These are phyloP conservation scores for Sebastes kiyomatsui DNA, from an alignment of 2,797 vertebrate species.

Conservation along the genomic window DNA sequence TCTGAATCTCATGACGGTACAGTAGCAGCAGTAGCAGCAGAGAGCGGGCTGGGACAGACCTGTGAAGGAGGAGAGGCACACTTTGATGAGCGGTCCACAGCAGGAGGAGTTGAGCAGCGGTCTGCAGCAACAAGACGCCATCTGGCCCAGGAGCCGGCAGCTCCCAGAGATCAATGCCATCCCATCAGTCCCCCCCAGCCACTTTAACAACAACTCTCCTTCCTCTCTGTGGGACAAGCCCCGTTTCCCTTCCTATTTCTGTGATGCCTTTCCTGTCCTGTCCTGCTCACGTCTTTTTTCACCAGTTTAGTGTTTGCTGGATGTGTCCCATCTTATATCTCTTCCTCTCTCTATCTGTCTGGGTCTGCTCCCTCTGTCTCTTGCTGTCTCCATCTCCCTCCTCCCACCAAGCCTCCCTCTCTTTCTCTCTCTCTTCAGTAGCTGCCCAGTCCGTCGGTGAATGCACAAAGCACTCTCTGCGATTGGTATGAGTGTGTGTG, in stretches of 20 bases:
- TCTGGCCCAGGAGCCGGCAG: slow-evolving; percentile 73
- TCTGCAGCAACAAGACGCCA: slow-evolving; percentile 82
- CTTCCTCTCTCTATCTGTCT: slow-evolving; percentile 50
- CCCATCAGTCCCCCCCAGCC: slow-evolving; percentile 52
- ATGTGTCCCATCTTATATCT: slow-evolving; percentile 41
- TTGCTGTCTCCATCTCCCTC: slow-evolving; percentile 67
- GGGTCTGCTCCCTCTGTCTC: slow-evolving; percentile 58
- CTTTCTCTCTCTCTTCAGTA: slow-evolving; percentile 67
- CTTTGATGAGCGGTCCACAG: slow-evolving; percentile 80
- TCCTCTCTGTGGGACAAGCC: slow-evolving; percentile 59
- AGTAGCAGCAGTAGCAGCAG: slow-evolving; percentile 37
- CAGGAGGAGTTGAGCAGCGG: slow-evolving; percentile 76
- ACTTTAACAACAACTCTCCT: slow-evolving; percentile 64
- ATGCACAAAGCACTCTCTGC: slow-evolving; percentile 81
- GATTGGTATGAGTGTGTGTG: slow-evolving; percentile 74
- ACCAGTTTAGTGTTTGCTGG: slow-evolving; percentile 7
- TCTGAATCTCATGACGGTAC: slow-evolving; percentile 72
- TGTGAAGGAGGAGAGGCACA: slow-evolving; percentile 86
- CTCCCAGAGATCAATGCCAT: slow-evolving; percentile 76
- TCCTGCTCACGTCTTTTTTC: slow-evolving; percentile 25
- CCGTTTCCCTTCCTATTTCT: slow-evolving; percentile 57
- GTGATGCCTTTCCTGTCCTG: slow-evolving; percentile 30
- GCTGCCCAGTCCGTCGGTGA: slow-evolving; percentile 72
- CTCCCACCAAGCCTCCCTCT: slow-evolving; percentile 62
- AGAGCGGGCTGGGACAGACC: slow-evolving; percentile 80